These are phyloP conservation scores for Mobula hypostoma DNA, from an alignment of 2,113 vertebrate genomes.

Conservation along the genomic window DNA sequence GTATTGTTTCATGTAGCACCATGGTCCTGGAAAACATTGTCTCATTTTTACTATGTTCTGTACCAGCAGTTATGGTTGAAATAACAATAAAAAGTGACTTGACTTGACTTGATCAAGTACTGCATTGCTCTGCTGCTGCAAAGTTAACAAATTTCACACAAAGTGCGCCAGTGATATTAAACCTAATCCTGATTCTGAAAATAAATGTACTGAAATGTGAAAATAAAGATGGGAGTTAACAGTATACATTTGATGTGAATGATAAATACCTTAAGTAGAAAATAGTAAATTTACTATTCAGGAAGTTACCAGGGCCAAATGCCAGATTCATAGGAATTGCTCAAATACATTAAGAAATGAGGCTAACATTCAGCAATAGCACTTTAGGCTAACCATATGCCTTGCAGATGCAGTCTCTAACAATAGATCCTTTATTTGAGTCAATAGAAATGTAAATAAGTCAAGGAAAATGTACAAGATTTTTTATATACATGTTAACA, in stretches of 20 bases:
- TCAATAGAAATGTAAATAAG: constrained; percentile 22
- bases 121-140: too few relatives aligned
- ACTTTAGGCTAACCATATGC: constrained; percentile 12
- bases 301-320: not conserved
- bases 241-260: not conserved
- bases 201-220: constrained; percentile 12
- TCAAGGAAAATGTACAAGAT: not conserved
- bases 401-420: constrained; percentile 17
- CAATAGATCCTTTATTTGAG: constrained; percentile 13
- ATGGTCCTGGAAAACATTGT: too few relatives aligned
- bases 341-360: not conserved
- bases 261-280: not conserved
- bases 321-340: not conserved
- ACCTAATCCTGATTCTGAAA: not conserved
- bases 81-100: too few relatives aligned
- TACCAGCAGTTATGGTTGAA: too few relatives aligned
- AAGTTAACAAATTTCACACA: too few relatives aligned
- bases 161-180: too few relatives aligned
- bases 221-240: not conserved
- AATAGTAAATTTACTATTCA: not conserved
- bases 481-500: constrained; percentile 3
- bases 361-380: not conserved
- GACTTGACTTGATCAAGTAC: too few relatives aligned
- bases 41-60: too few relatives aligned
- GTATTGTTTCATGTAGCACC: too few relatives aligned